A percentile compares a stretch with the other conserved stretches of the same genome.
These are phyloP conservation scores for Lepidocyrtinus sp. DNA, from an alignment of 2,888 invertebrate genomes.

Conservation along the genomic window DNA sequence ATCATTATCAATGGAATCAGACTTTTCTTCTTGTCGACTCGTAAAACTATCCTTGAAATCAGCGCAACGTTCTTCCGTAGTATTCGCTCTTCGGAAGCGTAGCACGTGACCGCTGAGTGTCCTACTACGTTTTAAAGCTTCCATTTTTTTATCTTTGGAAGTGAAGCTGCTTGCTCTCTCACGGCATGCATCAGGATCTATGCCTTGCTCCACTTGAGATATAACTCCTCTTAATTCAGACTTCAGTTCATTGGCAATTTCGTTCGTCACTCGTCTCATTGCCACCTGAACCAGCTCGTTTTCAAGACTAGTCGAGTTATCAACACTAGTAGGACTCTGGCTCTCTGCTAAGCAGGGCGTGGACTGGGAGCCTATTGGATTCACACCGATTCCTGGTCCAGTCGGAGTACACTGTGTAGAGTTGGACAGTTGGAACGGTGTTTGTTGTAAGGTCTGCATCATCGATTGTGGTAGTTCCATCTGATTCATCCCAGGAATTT, in stretches of 20 bases:
- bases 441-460: neutral
- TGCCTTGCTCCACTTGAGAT: slow-evolving; percentile 85
- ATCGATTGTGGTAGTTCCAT: neutral
- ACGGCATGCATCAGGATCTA: slow-evolving; percentile 77
- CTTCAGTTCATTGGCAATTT: slow-evolving; percentile 85
- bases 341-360: slow-evolving; percentile 39
- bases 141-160: slow-evolving; percentile 63
- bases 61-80: neutral
- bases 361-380: slow-evolving; percentile 40
- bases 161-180: slow-evolving; percentile 68
- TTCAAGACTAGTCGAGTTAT: slow-evolving; percentile 20
- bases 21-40: slow-evolving; percentile 24
- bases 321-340: slow-evolving; percentile 36
- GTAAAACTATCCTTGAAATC: neutral
- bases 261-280: slow-evolving; percentile 77
- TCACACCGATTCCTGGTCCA: neutral
- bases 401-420: neutral
- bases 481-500: slow-evolving; percentile 14
- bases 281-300: slow-evolving; percentile 56
- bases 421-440: neutral
- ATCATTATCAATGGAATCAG: slow-evolving; percentile 38
- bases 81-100: slow-evolving; percentile 17
- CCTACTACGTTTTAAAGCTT: slow-evolving; percentile 59
- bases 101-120: slow-evolving; percentile 65
- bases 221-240: slow-evolving; percentile 87